These are phyloP conservation scores for Cossypha polioptera DNA, from an alignment of 2,797 vertebrate species.

Conservation along the genomic window DNA sequence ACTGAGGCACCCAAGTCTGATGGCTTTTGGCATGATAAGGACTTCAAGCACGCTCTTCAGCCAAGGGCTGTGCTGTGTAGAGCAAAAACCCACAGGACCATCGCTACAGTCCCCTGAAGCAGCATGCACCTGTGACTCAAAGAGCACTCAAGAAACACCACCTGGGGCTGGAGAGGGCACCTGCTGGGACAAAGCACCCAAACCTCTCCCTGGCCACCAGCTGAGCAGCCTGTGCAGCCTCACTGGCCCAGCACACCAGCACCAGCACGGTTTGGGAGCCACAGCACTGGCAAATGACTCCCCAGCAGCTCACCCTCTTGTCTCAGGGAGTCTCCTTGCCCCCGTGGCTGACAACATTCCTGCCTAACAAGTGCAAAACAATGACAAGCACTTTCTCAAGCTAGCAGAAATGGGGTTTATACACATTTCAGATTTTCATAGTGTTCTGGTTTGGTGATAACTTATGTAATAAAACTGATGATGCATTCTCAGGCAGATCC, in stretches of 20 bases:
- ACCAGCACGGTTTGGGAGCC: accelerated
- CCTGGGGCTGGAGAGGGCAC: too few species aligned
- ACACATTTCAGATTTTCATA: neutral
- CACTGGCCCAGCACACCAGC: neutral
- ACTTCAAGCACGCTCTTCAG: neutral
- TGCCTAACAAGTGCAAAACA: neutral
- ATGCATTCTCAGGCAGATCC: neutral
- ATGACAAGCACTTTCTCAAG: neutral
- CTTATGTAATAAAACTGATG: neutral
- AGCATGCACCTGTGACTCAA: neutral
- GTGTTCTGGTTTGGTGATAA: neutral
- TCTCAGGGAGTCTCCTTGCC: neutral
- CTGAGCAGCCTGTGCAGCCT: neutral
- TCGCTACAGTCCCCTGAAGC: neutral
- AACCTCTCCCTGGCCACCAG: neutral
- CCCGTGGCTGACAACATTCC: neutral
- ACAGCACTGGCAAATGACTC: accelerated
- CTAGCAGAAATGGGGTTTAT: neutral
- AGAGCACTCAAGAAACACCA: neutral
- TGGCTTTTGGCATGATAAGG: neutral
- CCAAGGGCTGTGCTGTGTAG: neutral
- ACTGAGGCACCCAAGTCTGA: neutral
- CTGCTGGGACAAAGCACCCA: neutral
- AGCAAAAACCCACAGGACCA: neutral
- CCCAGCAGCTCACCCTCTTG: neutral